Conservation (phyloP, 2,113 vertebrate genomes). For the Sceloporus tristichus region DNA sequence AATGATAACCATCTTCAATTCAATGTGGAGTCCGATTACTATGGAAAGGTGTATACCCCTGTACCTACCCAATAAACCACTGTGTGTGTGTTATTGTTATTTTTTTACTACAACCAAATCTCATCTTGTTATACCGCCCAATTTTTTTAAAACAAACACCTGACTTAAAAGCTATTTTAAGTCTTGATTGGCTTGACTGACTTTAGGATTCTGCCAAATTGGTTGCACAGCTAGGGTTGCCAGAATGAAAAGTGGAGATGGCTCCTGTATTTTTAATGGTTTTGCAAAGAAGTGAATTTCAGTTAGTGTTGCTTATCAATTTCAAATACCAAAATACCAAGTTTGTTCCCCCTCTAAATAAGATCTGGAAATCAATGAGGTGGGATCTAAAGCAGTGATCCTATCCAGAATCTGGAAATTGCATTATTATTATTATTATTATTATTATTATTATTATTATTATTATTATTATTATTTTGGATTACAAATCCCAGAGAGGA, state of each 20-base stretch:
- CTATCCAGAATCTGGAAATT: no score
- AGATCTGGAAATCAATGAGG: constrained; percentile 71
- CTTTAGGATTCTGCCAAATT: no score
- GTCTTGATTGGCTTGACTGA: no score
- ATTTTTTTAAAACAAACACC: constrained; percentile 75
- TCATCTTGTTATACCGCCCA: constrained; percentile 80
- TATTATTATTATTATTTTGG: no score
- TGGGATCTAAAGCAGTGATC: constrained; percentile 53
- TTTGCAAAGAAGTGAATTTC: no score
- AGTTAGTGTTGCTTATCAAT: no score
- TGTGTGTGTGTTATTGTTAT: constrained; percentile 87
- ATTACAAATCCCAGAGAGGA: no score
- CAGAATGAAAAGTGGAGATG: no score
- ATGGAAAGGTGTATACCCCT: constrained; percentile 92
- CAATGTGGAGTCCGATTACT: constrained; percentile 86
- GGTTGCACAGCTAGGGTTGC: no score
- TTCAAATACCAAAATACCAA: background rate
- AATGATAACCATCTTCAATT: background rate
- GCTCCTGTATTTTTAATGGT: no score
- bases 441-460: no score
- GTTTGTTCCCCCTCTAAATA: constrained; percentile 74
- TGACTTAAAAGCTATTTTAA: background rate
- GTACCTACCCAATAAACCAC: constrained; percentile 97
- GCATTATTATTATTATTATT: no score
- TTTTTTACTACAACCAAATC: constrained; percentile 73